Percentiles rank a stretch among this genome's conserved stretches.
These are phyloP conservation scores for Cepphus grylle DNA, from an alignment of 2,113 vertebrate species.

Conservation along the genomic window DNA sequence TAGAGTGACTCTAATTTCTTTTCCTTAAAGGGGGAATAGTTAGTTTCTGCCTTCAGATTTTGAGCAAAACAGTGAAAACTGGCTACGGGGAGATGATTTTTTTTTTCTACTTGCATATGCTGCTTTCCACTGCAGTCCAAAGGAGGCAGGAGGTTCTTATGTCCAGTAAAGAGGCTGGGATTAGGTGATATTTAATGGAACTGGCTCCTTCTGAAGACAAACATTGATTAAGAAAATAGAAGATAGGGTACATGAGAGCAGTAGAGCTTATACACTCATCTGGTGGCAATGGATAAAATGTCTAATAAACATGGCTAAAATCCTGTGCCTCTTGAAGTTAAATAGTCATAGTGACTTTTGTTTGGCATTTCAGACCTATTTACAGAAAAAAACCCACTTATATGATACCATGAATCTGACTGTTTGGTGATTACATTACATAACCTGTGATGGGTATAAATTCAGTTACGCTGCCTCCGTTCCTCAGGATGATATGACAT, in stretches of 20 bases:
- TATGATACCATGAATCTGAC: neutral
- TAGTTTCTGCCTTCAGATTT: neutral
- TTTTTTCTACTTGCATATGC: neutral
- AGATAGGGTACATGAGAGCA: neutral
- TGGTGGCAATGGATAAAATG: neutral
- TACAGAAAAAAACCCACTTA: neutral
- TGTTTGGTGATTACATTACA: neutral
- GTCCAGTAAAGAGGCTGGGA: neutral
- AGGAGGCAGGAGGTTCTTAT: neutral
- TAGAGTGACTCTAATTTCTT: neutral
- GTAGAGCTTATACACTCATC: neutral
- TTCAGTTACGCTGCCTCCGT: neutral
- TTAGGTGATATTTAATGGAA: neutral
- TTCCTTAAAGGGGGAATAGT: neutral
- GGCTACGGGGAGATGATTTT: neutral
- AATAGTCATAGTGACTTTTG: neutral
- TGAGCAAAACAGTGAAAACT: neutral
- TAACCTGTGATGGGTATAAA: neutral
- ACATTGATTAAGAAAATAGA: neutral
- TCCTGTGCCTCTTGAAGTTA: neutral
- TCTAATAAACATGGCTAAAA: neutral
- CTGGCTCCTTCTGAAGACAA: neutral
- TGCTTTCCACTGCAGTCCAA: neutral
- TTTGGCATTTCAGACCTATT: neutral
- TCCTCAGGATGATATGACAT: neutral